Conservation (phyloP, 2,888 invertebrate species). For the Junonia oenone region DNA sequence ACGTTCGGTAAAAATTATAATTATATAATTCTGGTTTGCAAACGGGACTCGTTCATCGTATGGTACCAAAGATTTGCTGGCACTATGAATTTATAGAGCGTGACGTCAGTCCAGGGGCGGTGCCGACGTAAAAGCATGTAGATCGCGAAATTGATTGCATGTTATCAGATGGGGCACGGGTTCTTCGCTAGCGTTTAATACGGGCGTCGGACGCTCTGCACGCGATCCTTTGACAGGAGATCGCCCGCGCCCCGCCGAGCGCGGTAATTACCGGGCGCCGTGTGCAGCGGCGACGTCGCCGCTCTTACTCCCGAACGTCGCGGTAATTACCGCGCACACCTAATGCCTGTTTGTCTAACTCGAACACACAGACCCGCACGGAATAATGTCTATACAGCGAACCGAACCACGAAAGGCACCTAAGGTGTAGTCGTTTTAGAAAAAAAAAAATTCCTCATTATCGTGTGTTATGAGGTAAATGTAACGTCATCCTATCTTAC, state of each 20-base stretch:
- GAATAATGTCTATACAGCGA: background rate
- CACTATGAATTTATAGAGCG: slow-evolving; percentile 66
- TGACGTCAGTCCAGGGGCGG: slow-evolving; percentile 74
- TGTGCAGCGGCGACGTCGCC: slow-evolving; percentile 73
- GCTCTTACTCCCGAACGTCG: slow-evolving; percentile 34
- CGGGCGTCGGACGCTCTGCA: slow-evolving; percentile 67
- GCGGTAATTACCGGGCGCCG: slow-evolving; percentile 70
- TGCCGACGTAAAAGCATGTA: slow-evolving; percentile 75
- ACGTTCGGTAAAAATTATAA: background rate
- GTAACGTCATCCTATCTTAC: background rate
- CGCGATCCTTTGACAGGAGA: slow-evolving; percentile 77
- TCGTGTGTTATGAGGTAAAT: no score
- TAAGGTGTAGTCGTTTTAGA: no score
- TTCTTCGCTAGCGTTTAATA: slow-evolving; percentile 77
- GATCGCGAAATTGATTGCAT: slow-evolving; percentile 79
- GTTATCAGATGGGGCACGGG: slow-evolving; percentile 77
- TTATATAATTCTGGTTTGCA: background rate
- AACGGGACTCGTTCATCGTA: background rate
- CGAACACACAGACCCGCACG: background rate
- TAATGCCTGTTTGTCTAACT: slow-evolving; percentile 27
- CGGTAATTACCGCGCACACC: slow-evolving; percentile 38
- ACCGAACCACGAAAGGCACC: background rate
- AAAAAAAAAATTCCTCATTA: no score
- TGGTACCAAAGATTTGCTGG: slow-evolving; percentile 70
- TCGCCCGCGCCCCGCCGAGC: slow-evolving; percentile 63